Evolutionary conservation across 1,140 invertebrate genomes (phyloP), one percentile per base, ranked within the genome.

Genomic region (Ruditapes philippinarum): DNA sequence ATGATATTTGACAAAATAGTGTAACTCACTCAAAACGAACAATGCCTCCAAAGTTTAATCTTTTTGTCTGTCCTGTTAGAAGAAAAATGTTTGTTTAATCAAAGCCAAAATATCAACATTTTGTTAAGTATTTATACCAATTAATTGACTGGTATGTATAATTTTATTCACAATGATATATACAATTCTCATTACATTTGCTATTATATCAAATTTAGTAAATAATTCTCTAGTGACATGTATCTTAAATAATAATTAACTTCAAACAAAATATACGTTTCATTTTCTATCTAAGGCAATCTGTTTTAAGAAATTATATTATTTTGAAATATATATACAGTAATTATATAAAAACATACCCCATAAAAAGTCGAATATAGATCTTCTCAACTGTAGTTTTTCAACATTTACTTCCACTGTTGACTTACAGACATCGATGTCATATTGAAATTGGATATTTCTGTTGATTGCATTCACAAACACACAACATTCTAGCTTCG

Each of bases 401-500:
- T 91, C 90, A 62, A 91, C 81, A 0, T 87, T 81, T 11, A 89
- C 57, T 60, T 73, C 76, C 9, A 91, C 19, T 11, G 36, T 25
- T 28, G 62, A 89, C 7, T 88, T 42, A 62, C 90, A 91, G 19
- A 70, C 33, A 62, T 91, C 80, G 22, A 91, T 38, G 19, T 76
- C 14, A 14, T 84, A n/a, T 25, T 65, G 42, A 31, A 82, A 78
- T 17, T 85, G 31, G 25, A 91, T 78, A 19, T 80, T 65, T 42
- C 82, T 22, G 22, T 80, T 33, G 2, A 89, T 57, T 25, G 60
- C 19, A 1, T n/a, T 19, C 7, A 89, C 90, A 9, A 78, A 42
- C 11, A 81, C 19, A 86, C 90, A 91, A 49, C 90, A 91, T 14
- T 70, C 22, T 11, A 91, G 68, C 2, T 68, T 80, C 14, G 87